Evolutionary conservation across 2,113 vertebrate species (phyloP).

Genomic region (Caranx melampygus): DNA sequence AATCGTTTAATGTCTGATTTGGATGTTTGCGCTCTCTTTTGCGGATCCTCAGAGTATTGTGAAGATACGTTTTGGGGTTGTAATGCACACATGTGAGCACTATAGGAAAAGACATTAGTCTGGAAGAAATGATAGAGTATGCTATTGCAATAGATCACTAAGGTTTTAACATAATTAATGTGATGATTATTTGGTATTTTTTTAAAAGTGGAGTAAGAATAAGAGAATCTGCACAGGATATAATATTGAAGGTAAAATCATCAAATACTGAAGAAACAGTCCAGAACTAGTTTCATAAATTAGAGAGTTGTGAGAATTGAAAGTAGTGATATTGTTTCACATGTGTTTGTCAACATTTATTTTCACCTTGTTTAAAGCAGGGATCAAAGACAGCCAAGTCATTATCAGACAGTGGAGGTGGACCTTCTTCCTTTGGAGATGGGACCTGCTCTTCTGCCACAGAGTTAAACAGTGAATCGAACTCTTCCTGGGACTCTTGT

Average conservation of each 20-base stretch:
- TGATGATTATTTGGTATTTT: not conserved
- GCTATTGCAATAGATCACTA: not conserved
- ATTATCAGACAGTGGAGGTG: constrained; percentile 82
- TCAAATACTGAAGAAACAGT: too few relatives aligned
- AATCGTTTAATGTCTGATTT: too few relatives aligned
- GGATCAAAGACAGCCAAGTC: constrained; percentile 93
- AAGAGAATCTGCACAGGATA: not conserved
- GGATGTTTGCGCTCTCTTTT: too few relatives aligned
- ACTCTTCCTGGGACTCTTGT: constrained; percentile 74
- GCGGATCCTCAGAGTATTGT: too few relatives aligned
- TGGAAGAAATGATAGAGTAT: too few relatives aligned
- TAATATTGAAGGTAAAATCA: not conserved
- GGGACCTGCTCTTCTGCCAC: constrained; percentile 57
- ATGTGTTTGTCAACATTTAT: not conserved
- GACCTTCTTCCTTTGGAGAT: constrained; percentile 63
- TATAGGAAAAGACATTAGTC: too few relatives aligned
- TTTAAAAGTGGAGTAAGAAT: too few relatives aligned
- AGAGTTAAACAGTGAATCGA: constrained; percentile 82
- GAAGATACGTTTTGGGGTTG: too few relatives aligned
- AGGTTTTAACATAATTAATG: not conserved
- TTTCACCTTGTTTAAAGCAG: constrained; percentile 88
- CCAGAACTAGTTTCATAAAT: too few relatives aligned
- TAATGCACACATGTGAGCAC: too few relatives aligned
- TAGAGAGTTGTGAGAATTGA: not conserved
- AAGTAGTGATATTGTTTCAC: not conserved